Evolutionary conservation across 2,113 vertebrate species (phyloP).

Genomic region (Trematomus loennbergii): DNA sequence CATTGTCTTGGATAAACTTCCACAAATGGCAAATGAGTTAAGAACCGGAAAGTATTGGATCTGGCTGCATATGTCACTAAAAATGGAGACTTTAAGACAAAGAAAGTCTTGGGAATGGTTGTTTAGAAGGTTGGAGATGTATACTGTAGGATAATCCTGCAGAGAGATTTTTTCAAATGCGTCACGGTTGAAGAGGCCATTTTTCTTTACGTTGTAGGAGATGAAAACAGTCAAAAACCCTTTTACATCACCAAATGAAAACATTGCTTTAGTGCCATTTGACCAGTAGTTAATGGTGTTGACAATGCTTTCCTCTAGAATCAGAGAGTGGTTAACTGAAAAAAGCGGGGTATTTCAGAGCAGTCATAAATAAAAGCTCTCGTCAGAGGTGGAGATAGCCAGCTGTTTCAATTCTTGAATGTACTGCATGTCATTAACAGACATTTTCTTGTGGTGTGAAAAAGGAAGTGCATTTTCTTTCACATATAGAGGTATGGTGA

Average conservation of each 20-base stretch:
- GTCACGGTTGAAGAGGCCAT: constrained; percentile 64
- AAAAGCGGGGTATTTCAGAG: accelerated
- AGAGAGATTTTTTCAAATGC: too few species aligned
- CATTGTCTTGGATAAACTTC: too few species aligned
- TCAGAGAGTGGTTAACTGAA: background rate
- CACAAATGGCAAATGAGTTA: too few species aligned
- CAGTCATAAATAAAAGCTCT: background rate
- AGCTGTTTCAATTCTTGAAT: constrained; percentile 9
- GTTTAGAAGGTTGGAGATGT: too few species aligned
- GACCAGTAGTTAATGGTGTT: constrained; percentile 58
- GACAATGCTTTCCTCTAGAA: background rate
- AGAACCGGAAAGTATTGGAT: too few species aligned
- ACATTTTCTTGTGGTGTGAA: background rate
- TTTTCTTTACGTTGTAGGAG: constrained; percentile 43
- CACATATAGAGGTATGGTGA: accelerated
- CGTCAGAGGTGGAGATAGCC: background rate
- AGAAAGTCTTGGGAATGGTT: too few species aligned
- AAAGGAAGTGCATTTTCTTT: accelerated
- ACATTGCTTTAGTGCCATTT: constrained; percentile 69
- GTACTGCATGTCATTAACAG: constrained; percentile 7
- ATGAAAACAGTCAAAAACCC: constrained; percentile 75
- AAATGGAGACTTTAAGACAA: too few species aligned
- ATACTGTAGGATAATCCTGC: too few species aligned
- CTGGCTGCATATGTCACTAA: too few species aligned
- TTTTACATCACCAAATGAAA: constrained; percentile 75